These are phyloP conservation scores for Drosophila erecta DNA, from an alignment of 1,140 invertebrate species.

Conservation along the genomic window DNA sequence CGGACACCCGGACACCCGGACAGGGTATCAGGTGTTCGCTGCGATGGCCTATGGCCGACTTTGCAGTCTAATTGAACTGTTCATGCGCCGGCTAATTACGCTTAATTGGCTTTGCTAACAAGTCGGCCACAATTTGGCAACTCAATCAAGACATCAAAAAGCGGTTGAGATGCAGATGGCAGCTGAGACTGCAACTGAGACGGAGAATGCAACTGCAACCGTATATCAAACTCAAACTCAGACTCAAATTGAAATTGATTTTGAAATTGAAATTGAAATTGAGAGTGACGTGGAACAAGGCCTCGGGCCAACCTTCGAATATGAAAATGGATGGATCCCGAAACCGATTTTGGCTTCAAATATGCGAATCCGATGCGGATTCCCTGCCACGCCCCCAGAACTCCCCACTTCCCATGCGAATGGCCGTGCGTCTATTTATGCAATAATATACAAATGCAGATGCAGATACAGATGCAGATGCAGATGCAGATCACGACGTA, in stretches of 20 bases:
- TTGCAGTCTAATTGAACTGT: conserved; percentile 64
- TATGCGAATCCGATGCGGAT: background rate
- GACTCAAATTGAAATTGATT: conserved; percentile 1
- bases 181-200: background rate
- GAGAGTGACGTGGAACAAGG: conserved; percentile 14
- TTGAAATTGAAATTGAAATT: background rate
- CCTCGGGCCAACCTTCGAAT: conserved; percentile 4
- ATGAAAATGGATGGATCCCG: background rate
- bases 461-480: background rate
- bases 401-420: background rate
- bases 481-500: conserved; percentile 18
- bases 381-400: background rate
- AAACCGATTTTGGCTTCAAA: background rate
- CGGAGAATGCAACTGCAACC: background rate
- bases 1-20: too few relatives aligned
- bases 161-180: conserved; percentile 33
- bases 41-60: conserved; percentile 13
- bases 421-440: conserved; percentile 20
- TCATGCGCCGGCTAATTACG: conserved; percentile 54
- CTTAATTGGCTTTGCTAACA: conserved; percentile 73
- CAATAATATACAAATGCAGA: conserved; percentile 20
- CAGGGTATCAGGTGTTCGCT: conserved; percentile 18
- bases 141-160: conserved; percentile 62
- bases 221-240: background rate
- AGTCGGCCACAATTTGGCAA: conserved; percentile 51